These are phyloP conservation scores for Sapayoa aenigma DNA, from an alignment of 2,113 vertebrate species.

Conservation along the genomic window DNA sequence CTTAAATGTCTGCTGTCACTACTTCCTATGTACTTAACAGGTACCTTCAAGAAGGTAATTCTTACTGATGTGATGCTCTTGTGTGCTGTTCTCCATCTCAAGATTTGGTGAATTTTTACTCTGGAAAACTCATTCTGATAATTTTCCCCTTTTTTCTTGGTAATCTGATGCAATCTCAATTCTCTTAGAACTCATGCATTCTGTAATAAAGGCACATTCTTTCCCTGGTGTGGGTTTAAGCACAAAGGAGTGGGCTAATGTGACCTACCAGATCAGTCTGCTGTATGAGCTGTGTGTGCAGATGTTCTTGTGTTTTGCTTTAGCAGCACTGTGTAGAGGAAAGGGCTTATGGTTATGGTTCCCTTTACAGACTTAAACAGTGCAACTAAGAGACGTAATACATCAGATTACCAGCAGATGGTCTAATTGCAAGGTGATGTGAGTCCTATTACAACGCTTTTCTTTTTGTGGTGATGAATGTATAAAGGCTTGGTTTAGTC, in stretches of 20 bases:
- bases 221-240: not conserved
- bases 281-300: not conserved
- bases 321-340: not conserved
- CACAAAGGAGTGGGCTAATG: not conserved
- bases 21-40: not conserved
- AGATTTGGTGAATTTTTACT: not conserved
- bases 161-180: not conserved
- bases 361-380: not conserved
- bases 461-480: not conserved
- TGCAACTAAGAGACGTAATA: not conserved
- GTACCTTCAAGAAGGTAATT: not conserved
- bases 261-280: not conserved
- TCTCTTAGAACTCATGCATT: not conserved
- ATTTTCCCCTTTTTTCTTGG: not conserved
- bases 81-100: not conserved
- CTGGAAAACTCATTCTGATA: not conserved
- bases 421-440: not conserved
- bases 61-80: not conserved
- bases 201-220: not conserved
- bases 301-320: not conserved
- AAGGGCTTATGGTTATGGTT: not conserved
- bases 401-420: constrained; percentile 22
- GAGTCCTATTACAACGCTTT: not conserved
- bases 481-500: not conserved
- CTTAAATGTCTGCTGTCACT: not conserved